Conservation (phyloP, 2,888 invertebrate genomes). For the Vesta saturnalis region DNA sequence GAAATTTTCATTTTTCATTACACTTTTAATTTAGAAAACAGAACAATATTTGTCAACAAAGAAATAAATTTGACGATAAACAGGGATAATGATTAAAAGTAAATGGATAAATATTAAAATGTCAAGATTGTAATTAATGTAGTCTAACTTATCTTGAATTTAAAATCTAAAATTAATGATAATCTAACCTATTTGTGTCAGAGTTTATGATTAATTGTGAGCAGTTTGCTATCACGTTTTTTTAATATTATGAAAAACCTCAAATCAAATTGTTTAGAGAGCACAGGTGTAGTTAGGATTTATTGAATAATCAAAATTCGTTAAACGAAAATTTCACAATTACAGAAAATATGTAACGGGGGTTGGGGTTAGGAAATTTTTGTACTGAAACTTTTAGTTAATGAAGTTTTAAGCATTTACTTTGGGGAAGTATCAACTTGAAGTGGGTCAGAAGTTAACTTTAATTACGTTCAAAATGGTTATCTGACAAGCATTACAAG, state of each 20-base stretch:
- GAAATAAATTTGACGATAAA: not conserved
- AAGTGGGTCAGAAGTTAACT: conserved; percentile 14
- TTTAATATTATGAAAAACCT: not conserved
- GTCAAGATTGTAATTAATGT: conserved; percentile 13
- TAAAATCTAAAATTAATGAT: conserved; percentile 16
- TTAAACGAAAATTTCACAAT: not conserved
- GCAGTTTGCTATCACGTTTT: not conserved
- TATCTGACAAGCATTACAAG: conserved; percentile 9
- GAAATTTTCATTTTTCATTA: conserved; percentile 4
- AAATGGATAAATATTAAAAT: conserved; percentile 12
- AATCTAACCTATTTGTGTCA: conserved; percentile 18
- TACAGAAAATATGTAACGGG: not conserved
- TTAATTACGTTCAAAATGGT: conserved; percentile 5
- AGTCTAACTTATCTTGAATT: conserved; percentile 18
- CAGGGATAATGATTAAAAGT: conserved; percentile 9
- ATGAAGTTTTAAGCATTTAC: conserved; percentile 8
- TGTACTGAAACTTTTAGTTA: not conserved
- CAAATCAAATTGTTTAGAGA: not conserved
- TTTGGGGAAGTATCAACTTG: conserved; percentile 5
- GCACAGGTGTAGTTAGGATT: not conserved
- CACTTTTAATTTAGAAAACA: not conserved
- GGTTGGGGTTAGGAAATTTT: not conserved
- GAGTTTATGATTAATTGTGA: conserved; percentile 14
- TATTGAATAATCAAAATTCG: not conserved
- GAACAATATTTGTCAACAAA: conserved; percentile 3